Conservation (phyloP, 2,888 invertebrate species). For the Drosophila acutilabella region DNA sequence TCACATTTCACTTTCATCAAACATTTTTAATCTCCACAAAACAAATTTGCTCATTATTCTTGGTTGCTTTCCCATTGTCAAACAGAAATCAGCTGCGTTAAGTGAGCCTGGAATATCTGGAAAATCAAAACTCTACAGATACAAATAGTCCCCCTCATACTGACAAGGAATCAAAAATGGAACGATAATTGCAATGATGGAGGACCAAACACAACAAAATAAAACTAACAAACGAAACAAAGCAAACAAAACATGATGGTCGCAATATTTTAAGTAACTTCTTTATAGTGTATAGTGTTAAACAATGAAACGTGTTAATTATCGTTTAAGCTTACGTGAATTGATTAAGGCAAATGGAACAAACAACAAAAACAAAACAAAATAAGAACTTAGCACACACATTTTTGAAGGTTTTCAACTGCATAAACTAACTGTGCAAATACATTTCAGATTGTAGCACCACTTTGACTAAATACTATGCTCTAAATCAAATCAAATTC, state of each 20-base stretch:
- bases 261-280: constrained; percentile 81
- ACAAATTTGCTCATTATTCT: neutral
- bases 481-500: constrained; percentile 60
- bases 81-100: constrained; percentile 83
- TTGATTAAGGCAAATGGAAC: constrained; percentile 73
- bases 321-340: constrained; percentile 70
- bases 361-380: constrained; percentile 60
- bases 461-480: constrained; percentile 64
- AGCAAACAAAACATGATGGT: constrained; percentile 73
- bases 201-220: constrained; percentile 45
- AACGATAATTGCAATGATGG: constrained; percentile 10
- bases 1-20: constrained; percentile 11
- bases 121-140: constrained; percentile 20
- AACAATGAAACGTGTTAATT: constrained; percentile 69
- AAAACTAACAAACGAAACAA: constrained; percentile 56
- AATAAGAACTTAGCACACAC: constrained; percentile 64
- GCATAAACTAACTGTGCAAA: constrained; percentile 39
- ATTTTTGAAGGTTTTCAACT: constrained; percentile 74
- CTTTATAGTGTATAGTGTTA: constrained; percentile 82
- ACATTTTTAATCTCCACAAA: neutral
- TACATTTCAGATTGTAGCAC: constrained; percentile 55
- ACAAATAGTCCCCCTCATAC: constrained; percentile 13
- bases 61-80: constrained; percentile 20
- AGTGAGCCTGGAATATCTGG: constrained; percentile 39
- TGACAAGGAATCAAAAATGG: constrained; percentile 45